Base-by-base conservation (phyloP, 2,888 invertebrate species). In the Schrankia costaestrigalis region DNA sequence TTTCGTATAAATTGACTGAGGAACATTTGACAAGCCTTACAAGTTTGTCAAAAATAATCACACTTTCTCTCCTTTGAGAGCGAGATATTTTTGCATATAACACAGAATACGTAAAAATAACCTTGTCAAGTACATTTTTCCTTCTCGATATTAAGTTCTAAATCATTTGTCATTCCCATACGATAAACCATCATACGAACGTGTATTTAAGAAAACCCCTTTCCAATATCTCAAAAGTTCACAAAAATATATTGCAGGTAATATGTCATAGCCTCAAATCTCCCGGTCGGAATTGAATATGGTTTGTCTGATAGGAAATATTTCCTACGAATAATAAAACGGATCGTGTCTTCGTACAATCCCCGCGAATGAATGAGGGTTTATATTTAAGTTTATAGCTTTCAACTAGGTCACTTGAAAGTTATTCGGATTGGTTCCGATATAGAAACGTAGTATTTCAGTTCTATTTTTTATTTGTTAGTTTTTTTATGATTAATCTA, bases 301-400 rank as follows among this genome's bases (percentile, higher is more conserved):
- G 41, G 46, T 22, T 30, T 27, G 26, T 30, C 26, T 41, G 49
- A 52, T 56, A 46, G 39, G 36, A 45, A 54, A 55, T 57, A 52
- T 57, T 47, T 37, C 36, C 28, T 8, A 29, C 35, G 42, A 49
- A 46, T 45, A 56, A 52, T 57, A 55, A 52, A 52, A 57, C 32
- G 41, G 15, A 40, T 27, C 39, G 35, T 45, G 44, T 51, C 55
- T 40, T 31, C 41, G 35, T 28, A 22, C 46, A 40, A 49, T 47
- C 44, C 37, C 31, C 24, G 29, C 31, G 50, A 47, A 45, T 54
- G 45, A 41, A 54, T 54, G 14, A 27, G 17, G 26, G 18, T 36
- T 44, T 43, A 33, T 47, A 40, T 50, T 50, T 43, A 45, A 54
- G 31, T 47, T 47, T 54, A 44, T 47, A 37, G 35, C 33, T 24